Conservation (phyloP, 2,113 vertebrate genomes). For the Excalfactoria chinensis region DNA sequence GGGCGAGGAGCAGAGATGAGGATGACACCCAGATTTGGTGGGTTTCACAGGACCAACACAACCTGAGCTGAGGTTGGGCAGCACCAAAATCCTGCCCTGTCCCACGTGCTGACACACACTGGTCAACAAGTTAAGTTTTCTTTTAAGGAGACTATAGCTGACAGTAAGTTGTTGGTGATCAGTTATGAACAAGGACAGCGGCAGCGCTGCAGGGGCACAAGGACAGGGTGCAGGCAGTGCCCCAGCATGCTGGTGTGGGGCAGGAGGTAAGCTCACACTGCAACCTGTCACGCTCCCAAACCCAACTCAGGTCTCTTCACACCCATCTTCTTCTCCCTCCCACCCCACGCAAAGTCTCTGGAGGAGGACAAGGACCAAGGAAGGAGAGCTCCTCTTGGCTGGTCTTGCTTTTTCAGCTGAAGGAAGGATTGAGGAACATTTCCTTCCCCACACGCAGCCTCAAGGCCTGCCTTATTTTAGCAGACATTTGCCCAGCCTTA, state of each 20-base stretch:
- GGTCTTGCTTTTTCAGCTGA: not conserved
- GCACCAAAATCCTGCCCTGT: not conserved
- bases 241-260: not conserved
- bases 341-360: not conserved
- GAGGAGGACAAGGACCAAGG: not conserved
- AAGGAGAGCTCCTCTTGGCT: not conserved
- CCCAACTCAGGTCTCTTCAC: not conserved
- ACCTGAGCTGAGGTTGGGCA: not conserved
- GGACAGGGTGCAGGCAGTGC: not conserved
- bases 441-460: fast-evolving
- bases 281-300: not conserved
- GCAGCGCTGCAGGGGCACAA: fast-evolving
- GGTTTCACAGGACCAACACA: not conserved
- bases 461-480: not conserved
- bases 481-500: not conserved
- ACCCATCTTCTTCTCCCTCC: not conserved
- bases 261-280: not conserved
- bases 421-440: not conserved
- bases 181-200: not conserved
- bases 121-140: not conserved
- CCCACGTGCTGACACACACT: not conserved
- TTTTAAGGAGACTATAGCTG: not conserved
- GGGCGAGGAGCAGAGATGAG: not conserved
- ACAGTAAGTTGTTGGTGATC: not conserved
- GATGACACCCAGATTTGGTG: not conserved